A percentile compares a stretch with the other conserved stretches of the same genome.
phyloP scores from a whole-genome alignment of 2,113 vertebrate genomes.

The Baryphthengus martii region DNA sequence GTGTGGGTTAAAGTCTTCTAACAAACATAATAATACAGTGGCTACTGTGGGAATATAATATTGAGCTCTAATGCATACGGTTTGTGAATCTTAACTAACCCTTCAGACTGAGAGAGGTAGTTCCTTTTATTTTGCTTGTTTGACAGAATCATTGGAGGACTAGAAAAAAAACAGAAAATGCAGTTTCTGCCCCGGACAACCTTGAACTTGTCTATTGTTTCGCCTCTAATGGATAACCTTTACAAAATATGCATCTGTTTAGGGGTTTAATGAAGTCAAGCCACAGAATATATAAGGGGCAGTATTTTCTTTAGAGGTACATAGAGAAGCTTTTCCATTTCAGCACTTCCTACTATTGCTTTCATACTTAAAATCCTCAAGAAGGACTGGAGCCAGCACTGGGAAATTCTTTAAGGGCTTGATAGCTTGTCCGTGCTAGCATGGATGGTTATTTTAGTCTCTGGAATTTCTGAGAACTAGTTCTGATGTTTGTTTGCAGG shows the following conservation, averaged over 20 bases:
- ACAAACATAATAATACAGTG: conserved; percentile 18
- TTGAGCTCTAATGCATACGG: conserved; percentile 7
- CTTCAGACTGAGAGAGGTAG: not conserved
- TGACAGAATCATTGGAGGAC: not conserved
- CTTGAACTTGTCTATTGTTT: conserved; percentile 43
- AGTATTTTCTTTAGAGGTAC: not conserved
- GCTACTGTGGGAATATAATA: conserved; percentile 31
- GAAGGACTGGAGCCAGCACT: not conserved
- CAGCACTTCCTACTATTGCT: not conserved
- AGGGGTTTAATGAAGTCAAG: conserved; percentile 36
- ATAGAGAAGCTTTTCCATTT: conserved; percentile 4
- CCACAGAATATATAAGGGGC: not conserved
- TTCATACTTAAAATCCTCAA: not conserved
- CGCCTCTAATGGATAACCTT: conserved; percentile 30
- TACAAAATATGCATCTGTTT: conserved; percentile 21
- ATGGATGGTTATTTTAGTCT: conserved; percentile 1
- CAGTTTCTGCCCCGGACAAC: not conserved
- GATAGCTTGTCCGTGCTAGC: not conserved
- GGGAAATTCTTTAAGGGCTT: conserved; percentile 1
- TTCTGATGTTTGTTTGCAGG: conserved; percentile 43
- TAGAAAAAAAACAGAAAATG: conserved; percentile 13
- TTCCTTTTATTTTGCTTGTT: conserved; percentile 45
- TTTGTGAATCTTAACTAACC: conserved; percentile 41
- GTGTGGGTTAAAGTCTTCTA: conserved; percentile 33
- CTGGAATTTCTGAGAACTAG: not conserved